Percentiles rank a stretch among this genome's conserved stretches.
Conservation (phyloP, 2,888 invertebrate genomes). For the Linnaemya tessellans region DNA sequence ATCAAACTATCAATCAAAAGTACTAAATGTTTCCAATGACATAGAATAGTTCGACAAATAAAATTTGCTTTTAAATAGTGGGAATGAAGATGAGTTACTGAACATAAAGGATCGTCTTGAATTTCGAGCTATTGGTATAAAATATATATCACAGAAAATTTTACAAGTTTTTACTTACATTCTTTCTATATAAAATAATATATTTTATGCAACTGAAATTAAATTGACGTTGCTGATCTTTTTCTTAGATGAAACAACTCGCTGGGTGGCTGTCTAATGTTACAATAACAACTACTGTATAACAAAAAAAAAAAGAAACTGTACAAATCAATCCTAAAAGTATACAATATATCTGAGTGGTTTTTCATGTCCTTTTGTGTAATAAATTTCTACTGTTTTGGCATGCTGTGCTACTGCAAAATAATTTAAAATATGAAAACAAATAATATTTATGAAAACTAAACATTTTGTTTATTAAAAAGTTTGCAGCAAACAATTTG, state of each 20-base stretch:
- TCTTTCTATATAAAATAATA: no score
- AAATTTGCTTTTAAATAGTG: no score
- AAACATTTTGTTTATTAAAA: slow-evolving; percentile 62
- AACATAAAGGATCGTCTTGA: no score
- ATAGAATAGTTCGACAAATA: no score
- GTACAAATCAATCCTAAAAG: slow-evolving; percentile 60
- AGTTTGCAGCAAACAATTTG: slow-evolving; percentile 52
- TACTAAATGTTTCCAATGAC: no score
- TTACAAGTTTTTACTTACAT: no score
- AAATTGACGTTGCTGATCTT: neutral
- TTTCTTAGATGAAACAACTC: neutral
- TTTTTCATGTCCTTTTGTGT: slow-evolving; percentile 67
- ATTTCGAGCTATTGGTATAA: no score
- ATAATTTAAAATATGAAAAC: slow-evolving; percentile 43
- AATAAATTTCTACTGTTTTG: slow-evolving; percentile 58
- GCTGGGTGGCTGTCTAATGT: slow-evolving; percentile 27
- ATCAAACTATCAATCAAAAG: no score
- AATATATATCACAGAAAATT: no score
- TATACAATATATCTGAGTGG: slow-evolving; percentile 66
- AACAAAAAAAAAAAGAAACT: neutral
- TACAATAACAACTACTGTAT: slow-evolving; percentile 23
- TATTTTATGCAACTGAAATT: no score
- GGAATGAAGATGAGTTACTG: no score
- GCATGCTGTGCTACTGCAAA: slow-evolving; percentile 39
- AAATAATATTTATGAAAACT: slow-evolving; percentile 64